Base-by-base conservation (phyloP, 2,888 invertebrate genomes). In the Sycophila texana region DNA sequence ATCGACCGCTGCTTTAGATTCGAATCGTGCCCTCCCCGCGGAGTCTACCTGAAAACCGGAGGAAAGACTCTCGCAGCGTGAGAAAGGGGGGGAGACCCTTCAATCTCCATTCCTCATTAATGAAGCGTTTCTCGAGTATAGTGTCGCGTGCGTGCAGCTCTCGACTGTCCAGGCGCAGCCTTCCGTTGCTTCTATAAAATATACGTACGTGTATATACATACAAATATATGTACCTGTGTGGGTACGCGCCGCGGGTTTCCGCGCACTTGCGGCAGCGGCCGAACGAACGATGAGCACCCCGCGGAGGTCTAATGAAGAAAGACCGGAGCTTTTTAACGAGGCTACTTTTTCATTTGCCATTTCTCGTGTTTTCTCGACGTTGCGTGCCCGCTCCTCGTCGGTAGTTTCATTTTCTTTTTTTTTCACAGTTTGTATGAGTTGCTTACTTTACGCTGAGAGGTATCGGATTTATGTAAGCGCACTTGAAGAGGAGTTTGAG, bases 101-200 rank as follows among this genome's bases (percentile, higher is more conserved):
- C 47, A 18, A 39, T 66, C 49, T 26, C 26, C 66, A 66, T 66
- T 66, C 20, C 49, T 16, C 66, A 66, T 66, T 66, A 66, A 66
- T 66, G 66, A 47, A 66, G 49, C 66, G 66, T 14, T 14, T 2
- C 51, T 51, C 53, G 53, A 53, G 12, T 16, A n/a, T n/a, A 53
- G 53, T 14, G 53, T 12, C 14, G 3, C 53, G 12, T n/a, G n/a
- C n/a, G 53, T 53, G 53, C 53, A 53, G 53, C n/a, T 5, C 53
- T 4, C 2, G 13, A 10, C 7, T 12, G 51, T 10, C 51, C 51
- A 2, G n/a, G 53, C 39, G 7, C 7, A 39, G 7, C 1, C 10
- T 39, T 39, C 39, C 39, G 39, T 39, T 39, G 16, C 16, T 14
- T n/a, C 12, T 14, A 51, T 14, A 14, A n/a, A 51, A 10, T 10